Percentiles rank a stretch among this genome's conserved stretches.
These are phyloP conservation scores for Patiria pectinifera DNA, from an alignment of 53 echinoderm and acorn worm genomes.

Conservation along the genomic window DNA sequence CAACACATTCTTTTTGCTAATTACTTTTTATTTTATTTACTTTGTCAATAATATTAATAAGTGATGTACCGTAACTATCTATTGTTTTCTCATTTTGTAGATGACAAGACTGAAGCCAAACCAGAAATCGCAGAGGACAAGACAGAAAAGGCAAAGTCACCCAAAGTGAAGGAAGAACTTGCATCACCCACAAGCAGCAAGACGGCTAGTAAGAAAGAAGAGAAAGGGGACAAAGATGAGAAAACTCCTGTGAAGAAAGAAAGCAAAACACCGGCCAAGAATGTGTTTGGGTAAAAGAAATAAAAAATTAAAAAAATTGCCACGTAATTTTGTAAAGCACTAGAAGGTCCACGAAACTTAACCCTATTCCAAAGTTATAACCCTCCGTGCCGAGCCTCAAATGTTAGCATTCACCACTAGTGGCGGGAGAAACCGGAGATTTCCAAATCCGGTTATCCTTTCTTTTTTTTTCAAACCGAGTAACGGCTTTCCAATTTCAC, in stretches of 20 bases:
- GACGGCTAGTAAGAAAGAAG: conserved; percentile 21
- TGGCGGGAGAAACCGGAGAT: no score
- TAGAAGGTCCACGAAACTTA: not conserved
- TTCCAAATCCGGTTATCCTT: no score
- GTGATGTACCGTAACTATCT: not conserved
- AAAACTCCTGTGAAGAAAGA: conserved; percentile 54
- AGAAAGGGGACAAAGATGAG: conserved; percentile 27
- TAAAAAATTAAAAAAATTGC: conserved; percentile 11
- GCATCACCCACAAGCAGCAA: conserved; percentile 7
- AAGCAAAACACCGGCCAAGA: conserved; percentile 52
- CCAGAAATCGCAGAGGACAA: not conserved
- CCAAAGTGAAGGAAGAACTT: conserved; percentile 55
- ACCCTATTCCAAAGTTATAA: no score
- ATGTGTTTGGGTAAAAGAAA: conserved; percentile 47
- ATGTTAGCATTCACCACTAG: no score
- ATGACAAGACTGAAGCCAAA: not conserved
- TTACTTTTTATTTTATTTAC: no score
- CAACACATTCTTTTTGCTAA: no score
- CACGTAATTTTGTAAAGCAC: not conserved
- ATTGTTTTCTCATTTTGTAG: not conserved
- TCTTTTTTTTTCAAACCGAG: no score
- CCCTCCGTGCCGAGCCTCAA: no score
- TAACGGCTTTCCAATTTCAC: no score
- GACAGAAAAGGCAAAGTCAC: not conserved
- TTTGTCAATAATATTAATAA: no score